phyloP scores from a whole-genome alignment of 2,797 vertebrate species.

The Melanotaenia maccullochi region DNA sequence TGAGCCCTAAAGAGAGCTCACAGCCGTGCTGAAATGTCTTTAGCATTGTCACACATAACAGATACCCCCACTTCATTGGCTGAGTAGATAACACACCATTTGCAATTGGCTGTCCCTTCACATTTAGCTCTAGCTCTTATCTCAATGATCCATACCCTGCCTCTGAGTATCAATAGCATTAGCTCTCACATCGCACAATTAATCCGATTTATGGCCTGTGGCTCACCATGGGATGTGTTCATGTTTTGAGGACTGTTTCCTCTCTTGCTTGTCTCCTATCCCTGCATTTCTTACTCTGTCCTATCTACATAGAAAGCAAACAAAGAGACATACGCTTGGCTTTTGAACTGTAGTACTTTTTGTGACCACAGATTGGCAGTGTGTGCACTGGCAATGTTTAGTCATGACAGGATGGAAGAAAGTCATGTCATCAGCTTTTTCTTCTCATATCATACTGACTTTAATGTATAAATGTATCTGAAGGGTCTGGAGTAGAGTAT shows the following conservation, averaged over 20 bases:
- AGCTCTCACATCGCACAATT: constrained; percentile 67
- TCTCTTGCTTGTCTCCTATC: constrained; percentile 30
- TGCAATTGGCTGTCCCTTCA: constrained; percentile 47
- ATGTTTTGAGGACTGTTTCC: constrained; percentile 36
- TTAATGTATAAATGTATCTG: constrained; percentile 29
- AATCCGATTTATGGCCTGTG: constrained; percentile 72
- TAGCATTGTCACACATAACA: constrained; percentile 14
- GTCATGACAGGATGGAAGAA: constrained; percentile 39
- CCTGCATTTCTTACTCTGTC: constrained; percentile 25
- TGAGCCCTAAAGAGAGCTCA: constrained; percentile 22
- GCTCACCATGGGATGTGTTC: constrained; percentile 38
- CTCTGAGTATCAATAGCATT: constrained; percentile 62
- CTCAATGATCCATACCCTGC: constrained; percentile 61
- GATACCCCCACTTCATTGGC: constrained; percentile 38
- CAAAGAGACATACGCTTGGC: neutral
- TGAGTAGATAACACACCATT: constrained; percentile 62
- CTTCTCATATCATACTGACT: constrained; percentile 1
- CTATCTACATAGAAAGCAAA: constrained; percentile 1
- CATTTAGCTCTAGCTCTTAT: constrained; percentile 64
- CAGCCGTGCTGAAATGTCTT: constrained; percentile 16
- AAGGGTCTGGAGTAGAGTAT: constrained; percentile 15
- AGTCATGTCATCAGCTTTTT: constrained; percentile 18
- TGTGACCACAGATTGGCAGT: constrained; percentile 56
- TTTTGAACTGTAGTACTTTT: constrained; percentile 29
- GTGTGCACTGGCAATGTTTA: constrained; percentile 15